These are phyloP conservation scores for Neomorphus geoffroyi DNA, from an alignment of 2,797 vertebrate species.

Conservation along the genomic window DNA sequence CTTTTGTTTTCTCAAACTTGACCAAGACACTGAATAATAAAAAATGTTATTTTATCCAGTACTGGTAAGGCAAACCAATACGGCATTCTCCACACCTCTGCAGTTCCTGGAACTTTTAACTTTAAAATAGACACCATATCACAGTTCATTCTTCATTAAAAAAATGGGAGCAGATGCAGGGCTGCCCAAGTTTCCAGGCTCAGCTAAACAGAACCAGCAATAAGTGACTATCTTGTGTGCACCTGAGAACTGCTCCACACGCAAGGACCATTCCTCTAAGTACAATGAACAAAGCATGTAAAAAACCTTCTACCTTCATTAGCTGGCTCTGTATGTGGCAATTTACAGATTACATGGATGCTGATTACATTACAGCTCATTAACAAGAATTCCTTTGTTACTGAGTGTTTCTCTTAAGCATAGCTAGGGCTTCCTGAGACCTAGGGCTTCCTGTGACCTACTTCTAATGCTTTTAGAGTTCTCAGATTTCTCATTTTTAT, in stretches of 20 bases:
- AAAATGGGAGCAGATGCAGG: not conserved
- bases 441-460: conserved; percentile 70
- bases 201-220: conserved; percentile 27
- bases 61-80: not conserved
- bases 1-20: not conserved
- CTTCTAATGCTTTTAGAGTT: conserved; percentile 63
- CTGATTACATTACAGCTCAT: conserved; percentile 54
- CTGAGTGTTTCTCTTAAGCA: conserved; percentile 61
- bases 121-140: not conserved
- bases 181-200: not conserved
- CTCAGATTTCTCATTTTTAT: conserved; percentile 61
- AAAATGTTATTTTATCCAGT: not conserved
- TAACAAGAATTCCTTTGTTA: conserved; percentile 64
- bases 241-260: conserved; percentile 22
- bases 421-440: conserved; percentile 57
- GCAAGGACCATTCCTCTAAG: conserved; percentile 15
- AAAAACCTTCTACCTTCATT: conserved; percentile 55
- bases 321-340: conserved; percentile 45
- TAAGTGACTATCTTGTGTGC: conserved; percentile 27
- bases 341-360: conserved; percentile 50
- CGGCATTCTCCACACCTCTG: not conserved
- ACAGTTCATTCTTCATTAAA: not conserved
- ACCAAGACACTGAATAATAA: not conserved
- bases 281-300: not conserved
- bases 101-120: not conserved